phyloP scores from a whole-genome alignment of 1,140 invertebrate species.

The Lasioglossum albipes region DNA sequence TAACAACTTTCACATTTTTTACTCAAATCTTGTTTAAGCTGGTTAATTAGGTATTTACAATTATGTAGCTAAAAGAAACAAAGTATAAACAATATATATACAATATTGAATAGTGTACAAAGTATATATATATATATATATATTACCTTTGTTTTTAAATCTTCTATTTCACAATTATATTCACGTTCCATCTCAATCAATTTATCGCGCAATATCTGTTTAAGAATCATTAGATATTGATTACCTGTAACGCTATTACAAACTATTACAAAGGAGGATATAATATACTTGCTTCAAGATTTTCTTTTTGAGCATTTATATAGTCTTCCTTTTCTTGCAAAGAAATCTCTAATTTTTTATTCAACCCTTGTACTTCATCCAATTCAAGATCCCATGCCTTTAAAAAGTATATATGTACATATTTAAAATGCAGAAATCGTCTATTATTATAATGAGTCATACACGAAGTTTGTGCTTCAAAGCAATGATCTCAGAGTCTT shows the following conservation, averaged over 20 bases:
- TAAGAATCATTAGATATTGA: slow-evolving; percentile 34
- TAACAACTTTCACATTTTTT: slow-evolving; percentile 51
- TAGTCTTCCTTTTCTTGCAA: slow-evolving; percentile 51
- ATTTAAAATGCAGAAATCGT: neutral
- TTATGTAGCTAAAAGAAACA: slow-evolving; percentile 48
- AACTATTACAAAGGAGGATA: neutral
- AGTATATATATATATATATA: slow-evolving; percentile 5
- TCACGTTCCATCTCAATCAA: slow-evolving; percentile 35
- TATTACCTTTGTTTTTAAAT: slow-evolving; percentile 55
- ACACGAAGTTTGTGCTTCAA: slow-evolving; percentile 66
- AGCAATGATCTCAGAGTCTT: slow-evolving; percentile 69
- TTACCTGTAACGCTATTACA: neutral
- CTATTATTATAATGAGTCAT: slow-evolving; percentile 15
- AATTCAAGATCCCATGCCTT: slow-evolving; percentile 65
- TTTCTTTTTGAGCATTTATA: slow-evolving; percentile 32
- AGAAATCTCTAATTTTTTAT: slow-evolving; percentile 43
- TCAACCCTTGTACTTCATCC: slow-evolving; percentile 56
- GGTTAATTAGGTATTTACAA: slow-evolving; percentile 41
- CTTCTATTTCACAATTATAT: slow-evolving; percentile 40
- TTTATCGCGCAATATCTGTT: slow-evolving; percentile 51
- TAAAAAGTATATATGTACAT: neutral
- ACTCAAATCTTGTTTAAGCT: slow-evolving; percentile 51
- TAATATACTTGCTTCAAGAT: slow-evolving; percentile 55
- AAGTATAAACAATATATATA: neutral
- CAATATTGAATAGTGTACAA: neutral